Conservation (phyloP, 1,140 invertebrate genomes). For the Oncopeltus fasciatus region DNA sequence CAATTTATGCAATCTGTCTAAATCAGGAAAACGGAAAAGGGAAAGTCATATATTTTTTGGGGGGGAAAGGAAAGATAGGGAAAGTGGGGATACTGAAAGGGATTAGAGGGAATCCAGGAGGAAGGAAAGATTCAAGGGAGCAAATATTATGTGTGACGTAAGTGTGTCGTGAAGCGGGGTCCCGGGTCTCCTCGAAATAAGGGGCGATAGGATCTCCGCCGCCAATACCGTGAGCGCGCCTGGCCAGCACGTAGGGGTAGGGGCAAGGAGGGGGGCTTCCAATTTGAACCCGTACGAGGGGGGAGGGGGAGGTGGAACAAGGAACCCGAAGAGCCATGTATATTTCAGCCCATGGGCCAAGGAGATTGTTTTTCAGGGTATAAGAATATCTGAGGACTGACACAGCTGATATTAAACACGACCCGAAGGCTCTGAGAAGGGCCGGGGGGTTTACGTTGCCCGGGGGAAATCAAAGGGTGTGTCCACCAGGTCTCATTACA, state of each 20-base stretch:
- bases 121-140: not conserved
- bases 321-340: constrained; percentile 8
- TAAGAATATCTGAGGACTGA: constrained; percentile 18
- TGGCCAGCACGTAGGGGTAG: not conserved
- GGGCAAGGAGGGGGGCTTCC: not conserved
- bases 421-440: constrained; percentile 4
- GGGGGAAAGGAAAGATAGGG: no score
- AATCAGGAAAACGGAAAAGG: not conserved
- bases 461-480: constrained; percentile 11
- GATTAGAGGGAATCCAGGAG: not conserved
- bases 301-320: no score
- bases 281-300: not conserved
- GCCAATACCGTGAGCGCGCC: not conserved
- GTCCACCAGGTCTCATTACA: constrained; percentile 7
- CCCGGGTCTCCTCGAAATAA: not conserved
- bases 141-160: not conserved
- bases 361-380: constrained; percentile 16
- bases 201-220: not conserved
- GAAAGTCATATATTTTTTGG: no score
- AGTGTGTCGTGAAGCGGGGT: no score
- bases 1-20: no score
- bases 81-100: no score
- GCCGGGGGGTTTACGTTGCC: constrained; percentile 8
- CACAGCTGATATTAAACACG: constrained; percentile 17
- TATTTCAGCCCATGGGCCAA: constrained; percentile 13